Percentiles rank a stretch among this genome's conserved stretches.
Conservation (phyloP, 2,113 vertebrate species). For the Chlamydotis undulata region DNA sequence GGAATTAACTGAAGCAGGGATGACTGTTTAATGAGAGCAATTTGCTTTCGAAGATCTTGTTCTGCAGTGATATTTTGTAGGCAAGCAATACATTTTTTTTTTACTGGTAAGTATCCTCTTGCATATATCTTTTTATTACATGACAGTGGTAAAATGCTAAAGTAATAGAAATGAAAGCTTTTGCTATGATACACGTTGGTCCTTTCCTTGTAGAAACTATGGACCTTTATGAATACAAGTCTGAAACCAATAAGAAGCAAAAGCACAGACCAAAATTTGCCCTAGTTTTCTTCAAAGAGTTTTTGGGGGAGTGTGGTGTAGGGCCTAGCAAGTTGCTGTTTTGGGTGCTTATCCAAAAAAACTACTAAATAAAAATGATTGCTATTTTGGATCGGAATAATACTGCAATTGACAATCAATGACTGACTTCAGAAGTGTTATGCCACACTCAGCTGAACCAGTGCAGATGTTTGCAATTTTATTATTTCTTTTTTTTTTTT, state of each 20-base stretch:
- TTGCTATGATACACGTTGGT: neutral
- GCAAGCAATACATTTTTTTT: neutral
- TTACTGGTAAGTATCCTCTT: neutral
- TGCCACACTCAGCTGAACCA: neutral
- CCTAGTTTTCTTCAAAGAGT: neutral
- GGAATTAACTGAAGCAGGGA: neutral
- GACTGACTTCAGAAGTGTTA: neutral
- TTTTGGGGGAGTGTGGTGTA: neutral
- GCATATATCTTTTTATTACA: neutral
- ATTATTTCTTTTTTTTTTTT: neutral
- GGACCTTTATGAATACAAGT: neutral
- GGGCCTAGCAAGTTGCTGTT: neutral
- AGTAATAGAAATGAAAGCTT: neutral
- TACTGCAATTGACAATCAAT: neutral
- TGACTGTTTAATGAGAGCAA: neutral
- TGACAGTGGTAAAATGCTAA: neutral
- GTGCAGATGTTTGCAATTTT: neutral
- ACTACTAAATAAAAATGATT: neutral
- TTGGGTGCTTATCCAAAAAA: neutral
- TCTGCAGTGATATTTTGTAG: neutral
- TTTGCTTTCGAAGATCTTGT: neutral
- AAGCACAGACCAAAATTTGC: neutral
- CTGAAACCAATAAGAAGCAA: neutral
- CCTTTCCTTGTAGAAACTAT: neutral
- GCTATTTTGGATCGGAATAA: neutral